A percentile compares a stretch with the other conserved stretches of the same genome.
These are phyloP conservation scores for Bombyx huttoni DNA, from an alignment of 2,888 invertebrate genomes.

Conservation along the genomic window DNA sequence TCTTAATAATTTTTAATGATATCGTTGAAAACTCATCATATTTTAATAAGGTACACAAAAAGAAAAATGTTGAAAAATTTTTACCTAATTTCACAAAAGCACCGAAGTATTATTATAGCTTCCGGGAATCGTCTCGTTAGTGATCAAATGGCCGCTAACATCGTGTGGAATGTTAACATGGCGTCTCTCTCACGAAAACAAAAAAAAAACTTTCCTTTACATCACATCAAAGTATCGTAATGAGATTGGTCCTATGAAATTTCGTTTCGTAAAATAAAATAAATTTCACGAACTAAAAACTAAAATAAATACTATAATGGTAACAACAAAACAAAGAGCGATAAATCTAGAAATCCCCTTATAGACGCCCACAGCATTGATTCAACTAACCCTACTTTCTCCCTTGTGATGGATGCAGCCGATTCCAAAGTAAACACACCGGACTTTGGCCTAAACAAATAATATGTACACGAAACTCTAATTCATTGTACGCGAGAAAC, in stretches of 20 bases:
- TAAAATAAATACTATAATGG: constrained; percentile 17
- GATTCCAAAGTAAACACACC: constrained; percentile 49
- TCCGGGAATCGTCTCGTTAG: constrained; percentile 56
- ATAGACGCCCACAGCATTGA: constrained; percentile 49
- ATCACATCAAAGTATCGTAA: constrained; percentile 48
- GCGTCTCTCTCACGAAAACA: constrained; percentile 25
- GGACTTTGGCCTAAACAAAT: constrained; percentile 49
- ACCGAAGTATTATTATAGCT: constrained; percentile 44
- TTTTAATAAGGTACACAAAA: constrained; percentile 27
- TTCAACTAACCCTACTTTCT: constrained; percentile 45
- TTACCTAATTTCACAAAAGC: constrained; percentile 40
- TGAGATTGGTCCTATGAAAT: constrained; percentile 29
- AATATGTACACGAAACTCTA: constrained; percentile 45
- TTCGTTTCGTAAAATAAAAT: constrained; percentile 21
- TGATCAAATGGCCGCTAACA: constrained; percentile 47
- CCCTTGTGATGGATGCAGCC: constrained; percentile 42
- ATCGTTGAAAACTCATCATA: constrained; percentile 17
- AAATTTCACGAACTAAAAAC: constrained; percentile 23
- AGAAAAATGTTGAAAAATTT: constrained; percentile 40
- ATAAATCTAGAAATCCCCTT: constrained; percentile 54
- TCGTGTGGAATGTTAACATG: constrained; percentile 47
- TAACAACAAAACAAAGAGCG: constrained; percentile 33
- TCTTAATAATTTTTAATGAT: constrained; percentile 14
- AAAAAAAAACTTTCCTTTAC: constrained; percentile 34
- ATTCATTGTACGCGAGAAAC: constrained; percentile 53